Percentiles rank a stretch among this genome's conserved stretches.
Evolutionary conservation across 2,113 vertebrate genomes (phyloP).

Genomic region (Ictalurus punctatus): DNA sequence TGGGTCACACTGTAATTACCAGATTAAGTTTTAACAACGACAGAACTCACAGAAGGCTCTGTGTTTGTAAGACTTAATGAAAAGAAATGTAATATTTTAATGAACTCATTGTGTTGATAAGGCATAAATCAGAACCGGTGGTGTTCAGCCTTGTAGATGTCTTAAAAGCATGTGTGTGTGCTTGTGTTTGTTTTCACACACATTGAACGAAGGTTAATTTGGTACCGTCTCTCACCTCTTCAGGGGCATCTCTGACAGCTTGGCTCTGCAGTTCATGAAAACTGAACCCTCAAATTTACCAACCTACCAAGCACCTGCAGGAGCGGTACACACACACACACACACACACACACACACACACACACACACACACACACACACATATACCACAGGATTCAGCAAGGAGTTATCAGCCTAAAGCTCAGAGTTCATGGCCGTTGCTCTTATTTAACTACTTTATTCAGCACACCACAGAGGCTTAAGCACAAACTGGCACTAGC

Average conservation of each 20-base stretch:
- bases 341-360: not conserved
- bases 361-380: too few species aligned
- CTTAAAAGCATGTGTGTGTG: not conserved
- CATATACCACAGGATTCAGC: constrained; percentile 15
- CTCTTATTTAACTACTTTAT: too few species aligned
- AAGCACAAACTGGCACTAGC: not conserved
- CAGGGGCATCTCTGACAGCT: constrained; percentile 91
- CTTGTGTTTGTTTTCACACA: constrained; percentile 40
- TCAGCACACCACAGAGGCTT: not conserved
- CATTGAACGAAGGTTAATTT: constrained; percentile 72
- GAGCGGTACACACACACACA: constrained; percentile 55
- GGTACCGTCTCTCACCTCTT: constrained; percentile 80
- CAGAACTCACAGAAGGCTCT: not conserved
- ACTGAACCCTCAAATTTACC: constrained; percentile 84
- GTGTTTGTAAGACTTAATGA: not conserved
- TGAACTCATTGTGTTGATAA: not conserved
- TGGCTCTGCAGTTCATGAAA: constrained; percentile 94
- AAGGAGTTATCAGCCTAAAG: not conserved
- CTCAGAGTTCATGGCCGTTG: not conserved
- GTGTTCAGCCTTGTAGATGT: constrained; percentile 51
- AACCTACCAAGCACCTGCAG: constrained; percentile 86
- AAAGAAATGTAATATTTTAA: not conserved
- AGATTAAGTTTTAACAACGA: not conserved
- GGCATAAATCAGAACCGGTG: constrained; percentile 63
- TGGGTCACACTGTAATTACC: not conserved